phyloP scores from a whole-genome alignment of 1,140 invertebrate genomes.

The Oscheius sp. region DNA sequence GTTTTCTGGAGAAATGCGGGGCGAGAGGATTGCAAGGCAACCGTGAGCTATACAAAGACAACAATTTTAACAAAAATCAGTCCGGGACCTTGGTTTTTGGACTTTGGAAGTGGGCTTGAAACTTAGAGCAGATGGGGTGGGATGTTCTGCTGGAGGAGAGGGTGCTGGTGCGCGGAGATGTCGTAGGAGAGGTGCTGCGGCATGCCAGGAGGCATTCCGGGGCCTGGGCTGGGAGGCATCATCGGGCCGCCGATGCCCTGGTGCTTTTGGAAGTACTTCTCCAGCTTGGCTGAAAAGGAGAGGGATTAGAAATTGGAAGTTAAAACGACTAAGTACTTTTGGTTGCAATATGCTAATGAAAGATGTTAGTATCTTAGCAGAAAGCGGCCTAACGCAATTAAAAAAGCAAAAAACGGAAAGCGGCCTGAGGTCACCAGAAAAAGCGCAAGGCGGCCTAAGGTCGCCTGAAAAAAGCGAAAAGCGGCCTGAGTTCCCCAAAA shows the following conservation, averaged over 20 bases:
- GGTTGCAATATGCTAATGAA: too few relatives aligned
- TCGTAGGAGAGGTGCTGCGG: background rate
- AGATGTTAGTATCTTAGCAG: too few relatives aligned
- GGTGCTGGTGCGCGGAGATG: background rate
- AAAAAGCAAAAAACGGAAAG: too few relatives aligned
- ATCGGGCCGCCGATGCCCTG: slow-evolving; percentile 12
- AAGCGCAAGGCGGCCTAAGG: too few relatives aligned
- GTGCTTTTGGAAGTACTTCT: slow-evolving; percentile 61
- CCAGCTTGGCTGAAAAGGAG: slow-evolving; percentile 55
- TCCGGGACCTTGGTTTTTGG: background rate
- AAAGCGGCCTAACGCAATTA: too few relatives aligned
- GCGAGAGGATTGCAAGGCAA: background rate
- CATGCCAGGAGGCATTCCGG: background rate
- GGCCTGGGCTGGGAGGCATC: background rate
- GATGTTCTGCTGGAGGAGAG: background rate
- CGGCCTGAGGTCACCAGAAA: too few relatives aligned
- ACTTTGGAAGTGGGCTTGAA: background rate
- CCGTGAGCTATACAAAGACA: background rate
- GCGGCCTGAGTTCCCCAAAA: too few relatives aligned
- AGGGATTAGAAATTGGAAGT: slow-evolving; percentile 8
- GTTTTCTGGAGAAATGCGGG: background rate
- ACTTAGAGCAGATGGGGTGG: background rate
- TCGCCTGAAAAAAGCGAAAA: too few relatives aligned
- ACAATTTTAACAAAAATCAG: background rate
- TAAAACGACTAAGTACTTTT: too few relatives aligned